A percentile compares a stretch with the other conserved stretches of the same genome.
phyloP scores from a whole-genome alignment of 2,113 vertebrate genomes.

The Nothoprocta perdicaria region DNA sequence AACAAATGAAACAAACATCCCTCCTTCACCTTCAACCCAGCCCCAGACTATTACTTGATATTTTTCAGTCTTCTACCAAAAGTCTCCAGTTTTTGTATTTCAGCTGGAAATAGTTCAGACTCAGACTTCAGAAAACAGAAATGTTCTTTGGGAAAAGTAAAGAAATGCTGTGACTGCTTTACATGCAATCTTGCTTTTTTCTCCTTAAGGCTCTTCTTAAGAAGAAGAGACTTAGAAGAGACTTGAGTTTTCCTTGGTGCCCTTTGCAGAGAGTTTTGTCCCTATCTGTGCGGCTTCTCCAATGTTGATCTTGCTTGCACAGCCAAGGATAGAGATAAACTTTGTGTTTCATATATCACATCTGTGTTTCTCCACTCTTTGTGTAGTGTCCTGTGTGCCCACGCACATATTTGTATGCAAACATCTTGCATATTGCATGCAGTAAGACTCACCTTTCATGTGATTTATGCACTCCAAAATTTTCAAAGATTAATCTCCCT shows the following conservation, averaged over 20 bases:
- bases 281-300: rapidly evolving
- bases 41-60: constrained; percentile 18
- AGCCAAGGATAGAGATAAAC: rapidly evolving
- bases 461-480: not conserved
- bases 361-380: not conserved
- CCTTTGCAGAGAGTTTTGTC: not conserved
- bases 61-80: not conserved
- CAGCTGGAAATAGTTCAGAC: not conserved
- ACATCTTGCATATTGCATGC: not conserved
- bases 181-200: rapidly evolving
- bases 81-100: not conserved
- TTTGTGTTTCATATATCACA: not conserved
- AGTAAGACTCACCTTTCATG: not conserved
- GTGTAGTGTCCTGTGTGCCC: not conserved
- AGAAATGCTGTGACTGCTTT: rapidly evolving
- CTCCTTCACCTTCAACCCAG: not conserved
- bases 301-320: not conserved
- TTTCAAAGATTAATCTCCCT: not conserved
- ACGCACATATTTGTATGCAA: not conserved
- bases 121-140: not conserved
- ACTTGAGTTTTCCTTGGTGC: not conserved
- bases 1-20: not conserved
- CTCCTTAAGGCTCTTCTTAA: not conserved
- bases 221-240: not conserved
- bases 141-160: not conserved